Evolutionary conservation across 1,140 invertebrate species (phyloP).

Genomic region (Drosophila gunungcola): DNA sequence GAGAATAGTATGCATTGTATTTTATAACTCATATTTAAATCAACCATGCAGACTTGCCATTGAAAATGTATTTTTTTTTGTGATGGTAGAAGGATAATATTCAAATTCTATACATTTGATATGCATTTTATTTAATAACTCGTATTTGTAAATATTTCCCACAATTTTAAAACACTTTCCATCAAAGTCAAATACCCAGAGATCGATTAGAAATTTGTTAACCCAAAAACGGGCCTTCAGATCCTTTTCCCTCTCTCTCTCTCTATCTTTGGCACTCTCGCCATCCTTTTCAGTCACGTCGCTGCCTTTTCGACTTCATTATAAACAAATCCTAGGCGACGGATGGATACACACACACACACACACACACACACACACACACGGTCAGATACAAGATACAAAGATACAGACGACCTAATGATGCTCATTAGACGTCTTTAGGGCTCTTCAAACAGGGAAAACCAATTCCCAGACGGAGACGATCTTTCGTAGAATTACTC

Average conservation of each 20-base stretch:
- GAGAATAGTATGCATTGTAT: too few relatives aligned
- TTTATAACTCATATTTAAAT: too few relatives aligned
- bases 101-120: too few relatives aligned
- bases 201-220: slow-evolving; percentile 36
- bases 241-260: slow-evolving; percentile 43
- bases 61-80: too few relatives aligned
- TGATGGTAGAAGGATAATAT: too few relatives aligned
- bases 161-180: slow-evolving; percentile 34
- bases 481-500: slow-evolving; percentile 72
- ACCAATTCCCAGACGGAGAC: slow-evolving; percentile 52
- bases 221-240: slow-evolving; percentile 15
- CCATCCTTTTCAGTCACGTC: slow-evolving; percentile 42
- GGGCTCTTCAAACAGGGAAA: slow-evolving; percentile 38
- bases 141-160: too few relatives aligned
- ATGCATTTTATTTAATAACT: too few relatives aligned
- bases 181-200: slow-evolving; percentile 53
- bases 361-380: slow-evolving; percentile 22
- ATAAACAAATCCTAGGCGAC: slow-evolving; percentile 48
- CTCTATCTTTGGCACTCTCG: slow-evolving; percentile 15
- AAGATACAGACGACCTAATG: slow-evolving; percentile 63
- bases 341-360: slow-evolving; percentile 8
- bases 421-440: slow-evolving; percentile 78
- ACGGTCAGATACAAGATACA: slow-evolving; percentile 27
- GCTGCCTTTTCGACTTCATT: slow-evolving; percentile 63
- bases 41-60: too few relatives aligned